These are phyloP conservation scores for Sipha flava DNA, from an alignment of 1,140 invertebrate species.

Conservation along the genomic window DNA sequence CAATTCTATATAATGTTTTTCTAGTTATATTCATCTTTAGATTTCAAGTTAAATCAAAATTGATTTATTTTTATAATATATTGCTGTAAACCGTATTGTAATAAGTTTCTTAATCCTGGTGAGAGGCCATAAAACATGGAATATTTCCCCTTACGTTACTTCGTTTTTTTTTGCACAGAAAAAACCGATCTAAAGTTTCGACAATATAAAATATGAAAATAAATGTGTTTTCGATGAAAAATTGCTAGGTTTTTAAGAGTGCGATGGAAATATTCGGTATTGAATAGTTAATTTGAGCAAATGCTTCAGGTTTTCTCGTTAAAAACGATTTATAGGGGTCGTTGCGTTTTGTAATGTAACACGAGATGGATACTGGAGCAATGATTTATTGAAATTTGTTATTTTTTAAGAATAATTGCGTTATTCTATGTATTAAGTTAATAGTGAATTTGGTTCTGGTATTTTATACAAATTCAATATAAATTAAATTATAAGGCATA, in stretches of 20 bases:
- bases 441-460: too few relatives aligned
- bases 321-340: constrained; percentile 7
- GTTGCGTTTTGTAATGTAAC: neutral
- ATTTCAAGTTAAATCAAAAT: neutral
- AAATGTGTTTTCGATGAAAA: neutral
- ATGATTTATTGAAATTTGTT: neutral
- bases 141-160: neutral
- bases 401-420: neutral
- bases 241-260: neutral
- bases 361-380: neutral
- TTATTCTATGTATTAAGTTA: neutral
- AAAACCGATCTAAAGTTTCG: neutral
- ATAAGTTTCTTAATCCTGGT: neutral
- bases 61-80: neutral
- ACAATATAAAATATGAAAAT: neutral
- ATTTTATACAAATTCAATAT: too few relatives aligned
- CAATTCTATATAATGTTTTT: too few relatives aligned
- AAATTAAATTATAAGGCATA: too few relatives aligned
- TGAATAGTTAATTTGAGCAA: constrained; percentile 6
- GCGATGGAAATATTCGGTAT: neutral
- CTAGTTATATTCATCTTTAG: neutral
- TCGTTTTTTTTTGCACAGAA: neutral
- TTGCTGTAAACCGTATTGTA: neutral
- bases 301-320: constrained; percentile 11
- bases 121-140: neutral